These are phyloP conservation scores for Eulemur mongoz DNA, from an alignment of 2,797 vertebrate genomes.

Conservation along the genomic window DNA sequence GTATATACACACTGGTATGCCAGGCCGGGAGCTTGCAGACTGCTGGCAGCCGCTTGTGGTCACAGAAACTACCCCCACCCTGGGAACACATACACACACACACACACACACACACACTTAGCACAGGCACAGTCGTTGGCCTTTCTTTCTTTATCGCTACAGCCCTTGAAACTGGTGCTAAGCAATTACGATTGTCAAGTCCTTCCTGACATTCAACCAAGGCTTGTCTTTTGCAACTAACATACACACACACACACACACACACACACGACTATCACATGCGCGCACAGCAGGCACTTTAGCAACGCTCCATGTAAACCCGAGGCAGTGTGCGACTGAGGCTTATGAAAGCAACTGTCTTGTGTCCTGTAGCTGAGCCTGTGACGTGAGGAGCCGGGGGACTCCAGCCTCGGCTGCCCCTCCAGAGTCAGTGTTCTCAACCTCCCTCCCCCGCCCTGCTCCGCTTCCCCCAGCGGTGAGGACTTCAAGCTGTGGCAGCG, in stretches of 20 bases:
- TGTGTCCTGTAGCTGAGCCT: not conserved
- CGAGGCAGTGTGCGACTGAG: not conserved
- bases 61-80: not conserved
- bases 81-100: too few relatives aligned
- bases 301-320: not conserved
- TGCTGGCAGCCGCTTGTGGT: not conserved
- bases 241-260: not conserved
- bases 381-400: rapidly evolving
- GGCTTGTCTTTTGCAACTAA: not conserved
- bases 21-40: not conserved
- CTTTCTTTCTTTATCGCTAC: not conserved
- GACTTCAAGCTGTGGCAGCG: not conserved
- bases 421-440: rapidly evolving
- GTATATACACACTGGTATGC: too few relatives aligned
- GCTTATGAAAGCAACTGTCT: not conserved
- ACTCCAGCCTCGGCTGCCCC: not conserved
- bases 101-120: not conserved
- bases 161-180: not conserved
- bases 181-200: not conserved
- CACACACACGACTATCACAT: not conserved
- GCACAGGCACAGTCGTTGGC: not conserved
- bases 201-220: not conserved
- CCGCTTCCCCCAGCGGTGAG: not conserved
- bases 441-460: rapidly evolving
- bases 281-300: not conserved